Percentiles rank a stretch among this genome's conserved stretches.
These are phyloP conservation scores for Melanargia galathea DNA, from an alignment of 2,888 invertebrate species.

Conservation along the genomic window DNA sequence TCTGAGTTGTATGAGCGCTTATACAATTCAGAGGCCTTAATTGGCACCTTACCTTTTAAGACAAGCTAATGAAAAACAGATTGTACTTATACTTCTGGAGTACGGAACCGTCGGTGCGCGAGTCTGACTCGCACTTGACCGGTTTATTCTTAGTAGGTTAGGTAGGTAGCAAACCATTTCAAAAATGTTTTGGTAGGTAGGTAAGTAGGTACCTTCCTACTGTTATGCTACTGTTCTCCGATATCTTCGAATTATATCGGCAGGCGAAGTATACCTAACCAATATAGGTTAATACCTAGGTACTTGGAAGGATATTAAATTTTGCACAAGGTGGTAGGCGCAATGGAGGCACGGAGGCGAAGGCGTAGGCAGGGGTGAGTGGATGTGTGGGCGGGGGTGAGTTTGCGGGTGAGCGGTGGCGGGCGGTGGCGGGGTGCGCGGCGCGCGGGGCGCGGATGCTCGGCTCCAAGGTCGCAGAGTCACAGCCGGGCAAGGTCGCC, in stretches of 20 bases:
- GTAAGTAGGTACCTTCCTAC: no score
- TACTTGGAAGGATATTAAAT: conserved; percentile 62
- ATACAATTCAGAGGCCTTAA: no score
- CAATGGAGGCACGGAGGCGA: conserved; percentile 54
- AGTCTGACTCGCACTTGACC: no score
- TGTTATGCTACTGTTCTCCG: not conserved
- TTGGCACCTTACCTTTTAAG: no score
- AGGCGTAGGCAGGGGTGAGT: conserved; percentile 51
- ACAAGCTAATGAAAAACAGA: no score
- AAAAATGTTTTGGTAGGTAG: no score
- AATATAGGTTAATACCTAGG: conserved; percentile 44
- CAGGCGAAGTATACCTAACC: not conserved
- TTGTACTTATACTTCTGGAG: no score
- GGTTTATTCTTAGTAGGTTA: no score
- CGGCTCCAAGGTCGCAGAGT: conserved; percentile 81
- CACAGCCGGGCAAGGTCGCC: conserved; percentile 82
- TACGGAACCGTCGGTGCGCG: no score
- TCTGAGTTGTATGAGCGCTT: no score
- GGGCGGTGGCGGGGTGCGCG: conserved; percentile 42
- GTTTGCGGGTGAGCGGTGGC: conserved; percentile 43
- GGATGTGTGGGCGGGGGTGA: conserved; percentile 39
- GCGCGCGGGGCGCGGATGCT: conserved; percentile 48
- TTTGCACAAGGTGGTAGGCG: conserved; percentile 70
- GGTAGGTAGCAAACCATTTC: no score
- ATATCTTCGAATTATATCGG: not conserved